phyloP scores from a whole-genome alignment of 2,888 invertebrate species.

The Synergus gifuensis region DNA sequence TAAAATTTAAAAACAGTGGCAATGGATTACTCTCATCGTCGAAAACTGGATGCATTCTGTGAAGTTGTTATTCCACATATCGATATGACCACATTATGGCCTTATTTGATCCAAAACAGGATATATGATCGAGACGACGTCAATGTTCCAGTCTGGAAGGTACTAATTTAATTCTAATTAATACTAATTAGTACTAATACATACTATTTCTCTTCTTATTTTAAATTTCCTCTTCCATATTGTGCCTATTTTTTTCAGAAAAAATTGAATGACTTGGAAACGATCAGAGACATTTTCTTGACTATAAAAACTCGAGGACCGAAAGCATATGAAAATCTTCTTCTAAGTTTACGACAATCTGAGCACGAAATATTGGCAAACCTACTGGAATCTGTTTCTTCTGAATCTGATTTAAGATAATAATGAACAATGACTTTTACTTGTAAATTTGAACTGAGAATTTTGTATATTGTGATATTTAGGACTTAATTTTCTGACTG shows the following conservation, averaged over 20 bases:
- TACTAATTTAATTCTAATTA: slow-evolving; percentile 46
- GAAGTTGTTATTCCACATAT: slow-evolving; percentile 22
- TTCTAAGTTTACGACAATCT: slow-evolving; percentile 62
- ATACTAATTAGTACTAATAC: neutral
- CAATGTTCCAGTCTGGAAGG: slow-evolving; percentile 68
- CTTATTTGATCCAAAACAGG: slow-evolving; percentile 62
- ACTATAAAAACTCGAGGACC: slow-evolving; percentile 71
- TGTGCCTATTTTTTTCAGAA: slow-evolving; percentile 55
- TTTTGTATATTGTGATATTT: neutral
- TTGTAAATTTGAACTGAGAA: neutral
- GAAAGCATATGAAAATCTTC: slow-evolving; percentile 64
- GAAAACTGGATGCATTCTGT: neutral
- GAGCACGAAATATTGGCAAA: slow-evolving; percentile 60
- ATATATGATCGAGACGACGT: slow-evolving; percentile 67
- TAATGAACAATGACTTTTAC: neutral
- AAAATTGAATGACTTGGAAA: slow-evolving; percentile 55
- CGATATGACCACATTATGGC: slow-evolving; percentile 64
- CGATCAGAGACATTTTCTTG: slow-evolving; percentile 61
- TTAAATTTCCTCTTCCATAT: neutral
- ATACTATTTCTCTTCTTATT: neutral
- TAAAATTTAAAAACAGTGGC: neutral
- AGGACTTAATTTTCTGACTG: neutral
- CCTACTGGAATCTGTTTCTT: slow-evolving; percentile 47
- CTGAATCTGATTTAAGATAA: neutral
- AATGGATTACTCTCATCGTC: slow-evolving; percentile 18